phyloP scores from a whole-genome alignment of 1,140 invertebrate species.

The Camponotus vicinus region DNA sequence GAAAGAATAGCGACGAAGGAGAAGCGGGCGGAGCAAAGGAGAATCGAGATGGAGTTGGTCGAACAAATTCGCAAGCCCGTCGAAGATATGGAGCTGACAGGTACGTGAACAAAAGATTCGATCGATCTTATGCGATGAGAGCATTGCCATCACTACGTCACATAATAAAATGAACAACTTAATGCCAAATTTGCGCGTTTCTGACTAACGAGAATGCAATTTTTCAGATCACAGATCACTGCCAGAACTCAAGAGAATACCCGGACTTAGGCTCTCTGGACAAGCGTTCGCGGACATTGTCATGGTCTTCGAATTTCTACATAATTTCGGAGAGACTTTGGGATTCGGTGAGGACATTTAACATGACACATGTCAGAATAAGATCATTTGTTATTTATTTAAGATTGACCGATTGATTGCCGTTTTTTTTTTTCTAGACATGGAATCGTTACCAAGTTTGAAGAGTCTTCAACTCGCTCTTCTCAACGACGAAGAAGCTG shows the following conservation, averaged over 20 bases:
- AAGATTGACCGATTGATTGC: neutral
- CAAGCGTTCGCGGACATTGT: constrained; percentile 96
- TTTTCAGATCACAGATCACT: constrained; percentile 89
- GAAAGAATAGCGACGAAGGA: constrained; percentile 94
- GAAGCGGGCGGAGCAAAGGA: constrained; percentile 93
- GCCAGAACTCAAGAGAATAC: constrained; percentile 92
- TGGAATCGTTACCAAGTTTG: constrained; percentile 94
- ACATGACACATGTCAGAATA: neutral
- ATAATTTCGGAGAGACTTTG: constrained; percentile 97
- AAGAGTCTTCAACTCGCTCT: constrained; percentile 95
- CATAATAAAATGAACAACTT: neutral
- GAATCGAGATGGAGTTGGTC: constrained; percentile 94
- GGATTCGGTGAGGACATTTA: constrained; percentile 91
- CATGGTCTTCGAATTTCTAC: constrained; percentile 98
- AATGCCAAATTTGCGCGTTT: neutral
- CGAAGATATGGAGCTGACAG: constrained; percentile 93
- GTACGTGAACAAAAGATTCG: constrained; percentile 74
- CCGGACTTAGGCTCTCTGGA: constrained; percentile 93
- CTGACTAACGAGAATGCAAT: constrained; percentile 4
- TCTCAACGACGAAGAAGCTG: constrained; percentile 93
- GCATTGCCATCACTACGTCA: neutral
- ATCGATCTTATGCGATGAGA: constrained; percentile 10
- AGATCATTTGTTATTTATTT: neutral
- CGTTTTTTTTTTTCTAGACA: constrained; percentile 86
- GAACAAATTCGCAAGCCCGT: constrained; percentile 95